Evolutionary conservation across 2,113 vertebrate species (phyloP).

Genomic region (Calcarius ornatus): DNA sequence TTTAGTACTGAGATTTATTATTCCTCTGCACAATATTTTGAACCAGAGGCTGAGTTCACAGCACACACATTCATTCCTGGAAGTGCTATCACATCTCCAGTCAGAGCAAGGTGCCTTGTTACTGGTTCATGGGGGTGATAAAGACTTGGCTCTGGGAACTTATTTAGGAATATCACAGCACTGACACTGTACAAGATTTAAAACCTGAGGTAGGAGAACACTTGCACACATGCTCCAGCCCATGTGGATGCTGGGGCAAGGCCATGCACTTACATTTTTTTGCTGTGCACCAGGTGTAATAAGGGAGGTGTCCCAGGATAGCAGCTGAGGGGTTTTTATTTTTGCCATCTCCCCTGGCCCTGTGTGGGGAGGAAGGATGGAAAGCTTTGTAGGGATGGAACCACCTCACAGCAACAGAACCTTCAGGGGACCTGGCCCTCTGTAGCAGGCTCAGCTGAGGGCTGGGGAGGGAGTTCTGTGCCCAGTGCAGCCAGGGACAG

Average conservation of each 20-base stretch:
- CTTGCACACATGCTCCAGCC: neutral
- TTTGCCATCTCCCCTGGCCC: neutral
- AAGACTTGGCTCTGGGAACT: neutral
- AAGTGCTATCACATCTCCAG: conserved; percentile 45
- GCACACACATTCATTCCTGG: conserved; percentile 58
- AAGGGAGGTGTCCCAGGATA: neutral
- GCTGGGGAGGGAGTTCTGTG: neutral
- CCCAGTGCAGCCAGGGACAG: neutral
- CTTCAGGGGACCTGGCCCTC: neutral
- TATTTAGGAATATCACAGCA: neutral
- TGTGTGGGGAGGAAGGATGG: neutral
- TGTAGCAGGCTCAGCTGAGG: neutral
- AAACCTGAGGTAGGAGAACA: neutral
- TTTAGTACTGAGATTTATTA: conserved; percentile 64
- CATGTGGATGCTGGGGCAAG: neutral
- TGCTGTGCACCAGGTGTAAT: neutral
- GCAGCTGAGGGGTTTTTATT: neutral
- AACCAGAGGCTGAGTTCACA: conserved; percentile 47
- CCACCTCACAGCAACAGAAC: neutral
- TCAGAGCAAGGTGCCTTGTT: conserved; percentile 9
- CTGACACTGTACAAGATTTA: neutral
- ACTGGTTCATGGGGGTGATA: neutral
- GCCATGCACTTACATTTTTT: neutral
- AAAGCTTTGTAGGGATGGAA: neutral
- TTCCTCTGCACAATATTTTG: conserved; percentile 40